Evolutionary conservation across 2,113 vertebrate genomes (phyloP).

Genomic region (Mobula hypostoma): DNA sequence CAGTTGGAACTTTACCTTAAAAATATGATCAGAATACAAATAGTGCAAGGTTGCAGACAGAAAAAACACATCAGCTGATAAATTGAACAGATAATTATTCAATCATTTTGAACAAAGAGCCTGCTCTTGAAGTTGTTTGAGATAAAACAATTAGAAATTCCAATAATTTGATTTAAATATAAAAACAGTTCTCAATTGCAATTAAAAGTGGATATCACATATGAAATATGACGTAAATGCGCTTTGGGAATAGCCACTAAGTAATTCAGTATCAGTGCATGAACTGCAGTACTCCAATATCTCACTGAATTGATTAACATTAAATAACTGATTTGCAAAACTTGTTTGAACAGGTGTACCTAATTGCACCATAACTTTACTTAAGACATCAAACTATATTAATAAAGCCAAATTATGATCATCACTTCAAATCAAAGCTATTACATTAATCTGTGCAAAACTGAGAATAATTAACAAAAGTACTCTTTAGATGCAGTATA

Average conservation of each 20-base stretch:
- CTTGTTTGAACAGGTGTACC: background rate
- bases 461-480: background rate
- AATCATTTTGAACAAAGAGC: background rate
- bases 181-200: conserved; percentile 10
- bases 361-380: background rate
- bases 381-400: background rate
- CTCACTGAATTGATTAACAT: background rate
- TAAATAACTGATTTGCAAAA: background rate
- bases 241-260: background rate
- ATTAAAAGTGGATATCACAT: background rate
- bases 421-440: background rate
- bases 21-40: background rate
- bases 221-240: background rate
- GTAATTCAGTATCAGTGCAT: background rate
- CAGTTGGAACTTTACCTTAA: background rate
- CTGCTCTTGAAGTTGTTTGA: background rate
- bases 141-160: background rate
- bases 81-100: background rate
- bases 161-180: conserved; percentile 6
- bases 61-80: background rate
- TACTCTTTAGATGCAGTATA: background rate
- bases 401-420: background rate
- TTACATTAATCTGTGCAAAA: background rate
- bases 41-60: background rate
- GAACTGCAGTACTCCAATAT: background rate